Percentiles rank a stretch among this genome's conserved stretches.
Evolutionary conservation across 2,797 vertebrate genomes (phyloP).

Genomic region (Pagetopsis macropterus): DNA sequence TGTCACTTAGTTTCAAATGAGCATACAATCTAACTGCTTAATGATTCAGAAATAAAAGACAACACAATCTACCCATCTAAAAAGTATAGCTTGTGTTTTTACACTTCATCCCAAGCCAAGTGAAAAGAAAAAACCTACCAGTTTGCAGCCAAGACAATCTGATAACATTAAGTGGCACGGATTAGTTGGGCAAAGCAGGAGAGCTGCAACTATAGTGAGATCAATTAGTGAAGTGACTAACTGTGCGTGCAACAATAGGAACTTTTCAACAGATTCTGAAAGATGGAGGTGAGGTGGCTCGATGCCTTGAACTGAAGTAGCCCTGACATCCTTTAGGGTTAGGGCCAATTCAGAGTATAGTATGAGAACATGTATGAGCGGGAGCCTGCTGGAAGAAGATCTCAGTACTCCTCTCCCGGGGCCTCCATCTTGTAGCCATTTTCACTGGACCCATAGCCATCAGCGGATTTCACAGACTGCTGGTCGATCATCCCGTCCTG

Average conservation of each 20-base stretch:
- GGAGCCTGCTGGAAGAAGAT: background rate
- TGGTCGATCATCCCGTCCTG: conserved; percentile 89
- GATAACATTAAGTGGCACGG: conserved; percentile 41
- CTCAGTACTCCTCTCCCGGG: conserved; percentile 85
- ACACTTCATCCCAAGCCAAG: conserved; percentile 11
- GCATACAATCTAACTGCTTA: conserved; percentile 4
- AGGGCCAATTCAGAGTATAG: conserved; percentile 20
- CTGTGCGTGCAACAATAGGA: conserved; percentile 27
- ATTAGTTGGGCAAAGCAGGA: conserved; percentile 27
- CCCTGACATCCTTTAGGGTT: conserved; percentile 11
- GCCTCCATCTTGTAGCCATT: conserved; percentile 88
- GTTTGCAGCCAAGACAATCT: conserved; percentile 6
- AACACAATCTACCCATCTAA: conserved; percentile 19
- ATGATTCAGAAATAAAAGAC: conserved; percentile 29
- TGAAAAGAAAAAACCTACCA: background rate
- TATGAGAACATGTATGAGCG: conserved; percentile 17
- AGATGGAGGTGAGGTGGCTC: conserved; percentile 3
- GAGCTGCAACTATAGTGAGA: conserved; percentile 24
- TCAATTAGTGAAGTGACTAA: conserved; percentile 11
- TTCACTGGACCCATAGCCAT: conserved; percentile 88
- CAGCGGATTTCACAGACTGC: conserved; percentile 86
- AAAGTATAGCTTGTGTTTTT: conserved; percentile 3
- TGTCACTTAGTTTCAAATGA: conserved; percentile 28
- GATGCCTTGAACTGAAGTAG: conserved; percentile 4
- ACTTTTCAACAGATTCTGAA: conserved; percentile 25